These are phyloP conservation scores for Danaus chrysippus DNA, from an alignment of 2,888 invertebrate species.

Conservation along the genomic window DNA sequence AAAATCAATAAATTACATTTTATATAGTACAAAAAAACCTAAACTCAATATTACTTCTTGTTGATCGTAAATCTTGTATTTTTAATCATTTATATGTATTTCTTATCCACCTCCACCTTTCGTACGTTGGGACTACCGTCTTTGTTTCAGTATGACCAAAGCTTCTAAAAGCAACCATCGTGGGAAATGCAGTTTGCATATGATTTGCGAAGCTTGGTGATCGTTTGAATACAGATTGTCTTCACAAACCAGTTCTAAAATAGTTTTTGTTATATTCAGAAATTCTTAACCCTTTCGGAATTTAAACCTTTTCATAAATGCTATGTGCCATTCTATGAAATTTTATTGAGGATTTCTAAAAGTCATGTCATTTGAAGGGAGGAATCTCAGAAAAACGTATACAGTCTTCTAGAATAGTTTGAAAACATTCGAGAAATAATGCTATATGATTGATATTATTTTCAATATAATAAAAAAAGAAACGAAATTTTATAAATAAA, in stretches of 20 bases:
- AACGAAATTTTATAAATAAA: too few species aligned
- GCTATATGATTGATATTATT: too few species aligned
- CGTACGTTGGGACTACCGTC: slow-evolving; percentile 24
- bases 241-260: slow-evolving; percentile 27
- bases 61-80: too few species aligned
- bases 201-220: slow-evolving; percentile 45
- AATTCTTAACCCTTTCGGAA: slow-evolving; percentile 1
- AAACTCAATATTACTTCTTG: too few species aligned
- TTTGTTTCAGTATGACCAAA: slow-evolving; percentile 21
- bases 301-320: slow-evolving; percentile 4
- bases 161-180: slow-evolving; percentile 36
- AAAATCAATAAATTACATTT: too few species aligned
- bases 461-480: too few species aligned
- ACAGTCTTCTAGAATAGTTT: too few species aligned
- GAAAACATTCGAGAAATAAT: too few species aligned
- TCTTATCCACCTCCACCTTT: slow-evolving; percentile 21
- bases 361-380: slow-evolving; percentile 4
- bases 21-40: too few species aligned
- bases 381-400: background rate
- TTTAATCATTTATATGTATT: slow-evolving; percentile 10
- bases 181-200: slow-evolving; percentile 53
- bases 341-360: slow-evolving; percentile 5
- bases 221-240: slow-evolving; percentile 32
- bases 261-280: slow-evolving; percentile 7
- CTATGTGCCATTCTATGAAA: slow-evolving; percentile 4